Evolutionary conservation across 2,888 invertebrate genomes (phyloP), one percentile per base, ranked within the genome.

Genomic region (Entomobrya multifasciata): DNA sequence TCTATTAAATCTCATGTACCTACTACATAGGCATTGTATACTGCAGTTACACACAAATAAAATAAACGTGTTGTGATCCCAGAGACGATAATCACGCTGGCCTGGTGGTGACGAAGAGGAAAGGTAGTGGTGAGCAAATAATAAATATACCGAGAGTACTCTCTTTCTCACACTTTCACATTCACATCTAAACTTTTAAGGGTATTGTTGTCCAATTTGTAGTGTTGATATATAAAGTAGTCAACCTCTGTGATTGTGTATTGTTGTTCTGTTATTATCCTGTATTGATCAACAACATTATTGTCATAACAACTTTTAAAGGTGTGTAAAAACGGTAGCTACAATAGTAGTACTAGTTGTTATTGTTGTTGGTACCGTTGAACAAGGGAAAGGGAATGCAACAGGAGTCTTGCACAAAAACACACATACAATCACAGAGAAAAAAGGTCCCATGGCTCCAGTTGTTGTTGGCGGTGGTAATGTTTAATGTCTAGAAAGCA

Each of bases 371-470:
- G 36, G 36, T 36, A 8, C 8, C 8, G 36, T 36, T 36, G 36
- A 36, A 10, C 20, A 57, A 55, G 36, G 20, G 36, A 80, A 65
- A 41, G 55, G 41, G 41, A 67, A 81, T 72, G 81, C 81, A 81
- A 81, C 81, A 81, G 81, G 81, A 81, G 74, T n/a, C n/a, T n/a
- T 36, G 36, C 52, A 55, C 49, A 49, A 5, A 49, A 2, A 49
- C 13, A 57, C 10, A 22, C 36, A 36, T 36, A 36, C 36, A 36
- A 36, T 8, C 4, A 36, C 11, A 41, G 67, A 67, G 41, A 74
- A 74, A 74, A 74, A 55, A 70, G 81, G 81, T 81, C 81, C 81
- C 72, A 57, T 72, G 81, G 30, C 81, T 55, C 81, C 20, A 57
- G 81, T 72, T 81, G 36, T 36, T 36, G 8, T 36, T 36, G 36